Evolutionary conservation across 2,797 vertebrate species (phyloP).

Genomic region (Rhynchonycteris naso): DNA sequence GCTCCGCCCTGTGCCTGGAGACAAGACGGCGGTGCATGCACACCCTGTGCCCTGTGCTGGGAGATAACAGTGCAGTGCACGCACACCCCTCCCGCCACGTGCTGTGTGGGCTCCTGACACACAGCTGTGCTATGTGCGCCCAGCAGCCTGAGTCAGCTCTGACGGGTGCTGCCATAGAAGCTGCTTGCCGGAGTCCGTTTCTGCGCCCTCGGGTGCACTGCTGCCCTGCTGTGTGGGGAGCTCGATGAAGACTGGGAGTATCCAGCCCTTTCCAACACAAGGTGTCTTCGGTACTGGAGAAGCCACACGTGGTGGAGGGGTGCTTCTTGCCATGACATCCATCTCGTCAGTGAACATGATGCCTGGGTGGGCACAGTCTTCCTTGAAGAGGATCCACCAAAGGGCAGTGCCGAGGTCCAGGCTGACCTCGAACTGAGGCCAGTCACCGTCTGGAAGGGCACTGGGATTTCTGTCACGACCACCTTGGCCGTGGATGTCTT

Average conservation of each 20-base stretch:
- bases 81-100: too few species aligned
- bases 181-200: conserved; percentile 90
- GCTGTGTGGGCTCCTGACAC: accelerated
- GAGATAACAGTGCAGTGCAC: too few species aligned
- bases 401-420: conserved; percentile 92
- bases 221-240: conserved; percentile 95
- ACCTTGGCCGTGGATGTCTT: conserved; percentile 93
- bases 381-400: conserved; percentile 93
- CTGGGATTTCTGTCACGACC: conserved; percentile 93
- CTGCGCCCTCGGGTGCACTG: conserved; percentile 93
- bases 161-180: conserved; percentile 92
- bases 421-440: conserved; percentile 95
- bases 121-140: accelerated
- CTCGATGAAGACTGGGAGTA: conserved; percentile 95
- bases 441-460: conserved; percentile 93
- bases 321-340: conserved; percentile 92
- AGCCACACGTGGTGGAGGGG: conserved; percentile 90
- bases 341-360: conserved; percentile 96
- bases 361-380: conserved; percentile 91
- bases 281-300: conserved; percentile 94
- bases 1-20: too few species aligned
- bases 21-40: too few species aligned
- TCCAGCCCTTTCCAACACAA: conserved; percentile 95
- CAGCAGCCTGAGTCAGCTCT: conserved; percentile 83
- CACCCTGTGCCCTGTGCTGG: too few species aligned